Evolutionary conservation across 2,888 invertebrate genomes (phyloP), one percentile per base, ranked within the genome.

Genomic region (Drosophila helvetica): DNA sequence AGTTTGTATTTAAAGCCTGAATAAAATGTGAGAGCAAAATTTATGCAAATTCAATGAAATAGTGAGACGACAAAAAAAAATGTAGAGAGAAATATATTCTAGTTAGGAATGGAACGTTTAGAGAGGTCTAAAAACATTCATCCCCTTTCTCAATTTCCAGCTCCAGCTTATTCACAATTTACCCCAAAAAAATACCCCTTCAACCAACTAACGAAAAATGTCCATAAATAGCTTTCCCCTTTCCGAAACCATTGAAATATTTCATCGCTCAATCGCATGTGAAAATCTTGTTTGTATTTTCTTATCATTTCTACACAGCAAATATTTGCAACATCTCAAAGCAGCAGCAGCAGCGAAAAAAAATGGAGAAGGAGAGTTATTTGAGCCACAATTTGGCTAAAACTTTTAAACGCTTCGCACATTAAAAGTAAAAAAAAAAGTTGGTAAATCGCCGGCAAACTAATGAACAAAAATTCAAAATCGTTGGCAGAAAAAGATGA

Each of bases 381-480:
- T 17, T 60, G 57, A 60, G 22, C 30, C 30, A 22, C 22, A 60
- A 57, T 57, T 51, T 57, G 17, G 33, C 33, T 51, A 25, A 8
- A 46, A 57, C 17, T 58, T 33, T 60, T 60, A 30, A 62, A 48
- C n/a, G 17, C 12, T 62, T 60, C 27, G n/a, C 42, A 59, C 62
- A 59, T 60, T 48, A 46, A 15, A 27, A 12, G 54, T 46, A 15
- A 27, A 12, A 66, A 48, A 25, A 27, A 52, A 38, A 18, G n/a
- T 25, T 43, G 18, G 18, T 17, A 46, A 33, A 27, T 46, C 51
- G 38, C 25, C 54, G 27, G 4, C 74, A 30, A 78, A 78, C 68
- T 80, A 78, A 78, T 80, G 67, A 80, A 84, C 58, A 68, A 67
- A 80, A 77, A 76, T 78, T 57, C 60, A 65, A 72, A 79, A 70